phyloP scores from a whole-genome alignment of 2,888 invertebrate genomes.

The Volucella inanis region DNA sequence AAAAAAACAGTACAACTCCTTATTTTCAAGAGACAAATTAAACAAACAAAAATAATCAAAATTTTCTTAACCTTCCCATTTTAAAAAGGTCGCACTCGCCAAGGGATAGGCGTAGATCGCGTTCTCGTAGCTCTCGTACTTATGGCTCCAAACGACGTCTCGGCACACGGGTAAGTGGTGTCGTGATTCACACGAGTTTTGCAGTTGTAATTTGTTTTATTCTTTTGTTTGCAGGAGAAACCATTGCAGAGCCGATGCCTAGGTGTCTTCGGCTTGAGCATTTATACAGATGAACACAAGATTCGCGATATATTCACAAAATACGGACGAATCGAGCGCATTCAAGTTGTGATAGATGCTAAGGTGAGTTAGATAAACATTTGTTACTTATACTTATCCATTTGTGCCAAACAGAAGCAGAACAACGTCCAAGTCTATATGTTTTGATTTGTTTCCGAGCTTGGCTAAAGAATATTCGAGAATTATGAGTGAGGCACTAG shows the following conservation, averaged over 20 bases:
- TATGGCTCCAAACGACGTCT: conserved; percentile 90
- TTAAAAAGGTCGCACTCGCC: conserved; percentile 84
- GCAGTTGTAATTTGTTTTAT: background rate
- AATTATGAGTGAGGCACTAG: conserved; percentile 74
- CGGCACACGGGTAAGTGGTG: conserved; percentile 87
- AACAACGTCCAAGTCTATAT: background rate
- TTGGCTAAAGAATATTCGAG: conserved; percentile 53
- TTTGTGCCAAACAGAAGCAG: conserved; percentile 13
- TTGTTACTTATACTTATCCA: background rate
- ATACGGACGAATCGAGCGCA: conserved; percentile 95
- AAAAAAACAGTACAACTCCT: conserved; percentile 1
- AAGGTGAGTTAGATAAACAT: conserved; percentile 84
- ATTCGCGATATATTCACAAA: conserved; percentile 95
- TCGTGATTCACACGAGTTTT: background rate
- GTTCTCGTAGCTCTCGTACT: conserved; percentile 88
- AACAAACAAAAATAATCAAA: conserved; percentile 69
- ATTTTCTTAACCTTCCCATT: conserved; percentile 75
- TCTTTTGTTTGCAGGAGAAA: conserved; percentile 78
- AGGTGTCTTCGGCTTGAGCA: conserved; percentile 96
- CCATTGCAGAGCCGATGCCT: conserved; percentile 94
- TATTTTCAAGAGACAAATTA: conserved; percentile 59
- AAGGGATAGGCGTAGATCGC: conserved; percentile 86
- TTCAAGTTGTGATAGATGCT: conserved; percentile 97
- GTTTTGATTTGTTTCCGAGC: conserved; percentile 13
- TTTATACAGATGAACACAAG: conserved; percentile 96